Conservation (phyloP, 2,797 vertebrate genomes). For the Anguilla pacifica region DNA sequence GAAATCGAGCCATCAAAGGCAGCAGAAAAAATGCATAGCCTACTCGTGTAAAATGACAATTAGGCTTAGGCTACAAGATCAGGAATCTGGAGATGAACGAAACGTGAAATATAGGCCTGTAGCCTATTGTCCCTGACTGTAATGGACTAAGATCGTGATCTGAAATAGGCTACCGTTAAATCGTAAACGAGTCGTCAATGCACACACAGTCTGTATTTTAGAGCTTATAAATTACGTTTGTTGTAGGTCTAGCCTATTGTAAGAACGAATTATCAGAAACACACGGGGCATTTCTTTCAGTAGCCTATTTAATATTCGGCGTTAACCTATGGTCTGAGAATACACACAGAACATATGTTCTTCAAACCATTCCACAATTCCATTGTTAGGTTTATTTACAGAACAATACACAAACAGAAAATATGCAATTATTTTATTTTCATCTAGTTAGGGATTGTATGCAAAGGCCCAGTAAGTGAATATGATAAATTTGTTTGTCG, state of each 20-base stretch:
- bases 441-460: background rate
- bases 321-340: background rate
- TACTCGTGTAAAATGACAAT: background rate
- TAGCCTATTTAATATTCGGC: background rate
- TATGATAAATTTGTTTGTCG: background rate
- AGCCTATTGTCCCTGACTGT: background rate
- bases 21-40: background rate
- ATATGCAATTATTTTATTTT: background rate
- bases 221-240: background rate
- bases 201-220: background rate
- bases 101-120: background rate
- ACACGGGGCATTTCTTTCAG: background rate
- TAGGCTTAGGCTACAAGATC: background rate
- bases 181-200: background rate
- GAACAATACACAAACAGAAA: background rate
- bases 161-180: background rate
- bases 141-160: background rate
- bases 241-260: background rate
- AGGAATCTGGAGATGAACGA: background rate
- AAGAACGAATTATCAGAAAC: slow-evolving; percentile 8
- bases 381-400: background rate
- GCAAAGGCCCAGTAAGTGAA: background rate
- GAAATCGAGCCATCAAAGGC: background rate
- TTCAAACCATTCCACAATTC: background rate
- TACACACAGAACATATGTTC: background rate